phyloP scores from a whole-genome alignment of 2,888 invertebrate genomes.

The Dysmachus trigonus region DNA sequence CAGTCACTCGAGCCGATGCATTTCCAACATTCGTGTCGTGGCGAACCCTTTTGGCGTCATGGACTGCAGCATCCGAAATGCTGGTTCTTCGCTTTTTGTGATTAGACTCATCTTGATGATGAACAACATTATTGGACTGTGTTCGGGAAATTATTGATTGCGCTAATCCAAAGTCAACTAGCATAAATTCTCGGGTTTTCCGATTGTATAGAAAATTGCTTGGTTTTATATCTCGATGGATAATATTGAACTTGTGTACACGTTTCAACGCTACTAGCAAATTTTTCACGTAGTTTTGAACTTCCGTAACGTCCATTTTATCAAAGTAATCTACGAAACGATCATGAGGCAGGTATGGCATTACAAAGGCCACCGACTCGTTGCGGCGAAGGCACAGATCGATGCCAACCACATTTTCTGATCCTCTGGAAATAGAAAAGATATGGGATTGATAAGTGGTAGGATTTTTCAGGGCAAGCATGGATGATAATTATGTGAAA shows the following conservation, averaged over 20 bases:
- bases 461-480: neutral
- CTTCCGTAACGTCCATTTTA: conserved; percentile 75
- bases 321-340: conserved; percentile 81
- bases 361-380: conserved; percentile 85
- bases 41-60: conserved; percentile 40
- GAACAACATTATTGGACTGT: conserved; percentile 45
- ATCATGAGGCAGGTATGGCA: conserved; percentile 88
- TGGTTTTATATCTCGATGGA: conserved; percentile 91
- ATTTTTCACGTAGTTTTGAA: conserved; percentile 81
- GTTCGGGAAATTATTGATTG: conserved; percentile 66
- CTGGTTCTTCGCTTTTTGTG: neutral
- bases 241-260: conserved; percentile 85
- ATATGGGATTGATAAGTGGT: neutral
- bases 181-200: conserved; percentile 73
- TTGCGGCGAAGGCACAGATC: conserved; percentile 79
- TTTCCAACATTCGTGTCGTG: neutral
- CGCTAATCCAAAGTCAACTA: conserved; percentile 91
- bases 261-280: conserved; percentile 78
- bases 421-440: conserved; percentile 69
- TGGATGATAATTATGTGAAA: too few relatives aligned
- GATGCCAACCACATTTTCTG: conserved; percentile 82
- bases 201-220: conserved; percentile 90
- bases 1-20: neutral
- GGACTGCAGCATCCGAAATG: neutral
- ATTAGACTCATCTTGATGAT: neutral